These are phyloP conservation scores for Rhadina sibilatrix DNA, from an alignment of 2,113 vertebrate species.

Conservation along the genomic window DNA sequence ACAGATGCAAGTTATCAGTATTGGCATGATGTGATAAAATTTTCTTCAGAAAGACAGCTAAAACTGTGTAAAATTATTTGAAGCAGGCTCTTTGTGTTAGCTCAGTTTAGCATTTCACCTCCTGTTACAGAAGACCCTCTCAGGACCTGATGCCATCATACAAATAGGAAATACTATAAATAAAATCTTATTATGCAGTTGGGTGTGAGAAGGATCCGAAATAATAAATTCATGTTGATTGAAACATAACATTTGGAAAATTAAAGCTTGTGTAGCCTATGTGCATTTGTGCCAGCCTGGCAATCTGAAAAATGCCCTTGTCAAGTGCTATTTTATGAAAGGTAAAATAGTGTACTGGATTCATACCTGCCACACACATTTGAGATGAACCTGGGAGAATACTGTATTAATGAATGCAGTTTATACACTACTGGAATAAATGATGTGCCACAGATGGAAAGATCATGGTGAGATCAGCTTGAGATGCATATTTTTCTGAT, in stretches of 20 bases:
- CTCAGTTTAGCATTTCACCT: not conserved
- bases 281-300: not conserved
- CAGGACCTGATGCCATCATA: not conserved
- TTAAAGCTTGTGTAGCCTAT: not conserved
- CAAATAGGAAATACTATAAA: not conserved
- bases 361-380: not conserved
- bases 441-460: not conserved
- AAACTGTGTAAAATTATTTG: not conserved
- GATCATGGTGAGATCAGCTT: not conserved
- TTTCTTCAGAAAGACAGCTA: not conserved
- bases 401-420: not conserved
- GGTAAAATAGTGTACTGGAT: not conserved
- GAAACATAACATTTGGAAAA: not conserved
- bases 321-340: not conserved
- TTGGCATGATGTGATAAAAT: not conserved
- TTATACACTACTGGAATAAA: not conserved
- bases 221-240: not conserved
- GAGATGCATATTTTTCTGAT: conserved; percentile 22
- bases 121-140: not conserved
- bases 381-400: not conserved
- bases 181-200: not conserved
- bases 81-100: not conserved
- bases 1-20: not conserved
- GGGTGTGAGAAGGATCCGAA: not conserved
- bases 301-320: not conserved